Evolutionary conservation across 2,888 invertebrate species (phyloP).

Genomic region (Psococerastis gibbosa): DNA sequence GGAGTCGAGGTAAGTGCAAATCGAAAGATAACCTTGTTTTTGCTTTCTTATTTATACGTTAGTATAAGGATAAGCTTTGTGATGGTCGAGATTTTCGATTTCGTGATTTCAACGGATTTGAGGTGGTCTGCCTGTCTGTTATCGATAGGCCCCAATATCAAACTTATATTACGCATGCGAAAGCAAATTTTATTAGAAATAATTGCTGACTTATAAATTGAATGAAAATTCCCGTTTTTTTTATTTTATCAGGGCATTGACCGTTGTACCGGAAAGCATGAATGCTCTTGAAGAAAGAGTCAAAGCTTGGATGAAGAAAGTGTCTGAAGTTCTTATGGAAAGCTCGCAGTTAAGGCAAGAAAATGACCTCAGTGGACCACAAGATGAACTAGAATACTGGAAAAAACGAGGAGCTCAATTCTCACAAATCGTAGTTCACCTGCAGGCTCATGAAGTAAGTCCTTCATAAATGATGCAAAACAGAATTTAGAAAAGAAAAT

Average conservation of each 20-base stretch:
- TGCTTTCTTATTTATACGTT: not conserved
- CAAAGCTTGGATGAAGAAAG: slow-evolving; percentile 57
- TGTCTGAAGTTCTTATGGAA: slow-evolving; percentile 59
- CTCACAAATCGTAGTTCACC: slow-evolving; percentile 60
- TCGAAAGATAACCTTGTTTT: too few relatives aligned
- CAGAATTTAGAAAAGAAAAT: too few relatives aligned
- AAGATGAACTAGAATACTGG: slow-evolving; percentile 93
- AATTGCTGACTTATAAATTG: too few relatives aligned
- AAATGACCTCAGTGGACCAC: slow-evolving; percentile 74
- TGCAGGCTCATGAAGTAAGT: slow-evolving; percentile 37
- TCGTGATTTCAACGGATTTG: too few relatives aligned
- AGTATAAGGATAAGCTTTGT: too few relatives aligned
- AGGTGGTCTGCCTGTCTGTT: too few relatives aligned
- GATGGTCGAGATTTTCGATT: too few relatives aligned
- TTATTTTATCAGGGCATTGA: slow-evolving; percentile 40
- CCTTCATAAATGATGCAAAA: too few relatives aligned
- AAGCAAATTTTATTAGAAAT: too few relatives aligned
- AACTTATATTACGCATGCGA: too few relatives aligned
- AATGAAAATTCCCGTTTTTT: too few relatives aligned
- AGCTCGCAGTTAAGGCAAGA: slow-evolving; percentile 83
- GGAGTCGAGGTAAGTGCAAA: slow-evolving; percentile 33
- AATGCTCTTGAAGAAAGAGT: slow-evolving; percentile 51
- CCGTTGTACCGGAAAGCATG: slow-evolving; percentile 44
- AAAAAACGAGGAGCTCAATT: slow-evolving; percentile 87
- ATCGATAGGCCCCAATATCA: too few relatives aligned